phyloP scores from a whole-genome alignment of 2,888 invertebrate genomes.

The Vandiemenella viatica region DNA sequence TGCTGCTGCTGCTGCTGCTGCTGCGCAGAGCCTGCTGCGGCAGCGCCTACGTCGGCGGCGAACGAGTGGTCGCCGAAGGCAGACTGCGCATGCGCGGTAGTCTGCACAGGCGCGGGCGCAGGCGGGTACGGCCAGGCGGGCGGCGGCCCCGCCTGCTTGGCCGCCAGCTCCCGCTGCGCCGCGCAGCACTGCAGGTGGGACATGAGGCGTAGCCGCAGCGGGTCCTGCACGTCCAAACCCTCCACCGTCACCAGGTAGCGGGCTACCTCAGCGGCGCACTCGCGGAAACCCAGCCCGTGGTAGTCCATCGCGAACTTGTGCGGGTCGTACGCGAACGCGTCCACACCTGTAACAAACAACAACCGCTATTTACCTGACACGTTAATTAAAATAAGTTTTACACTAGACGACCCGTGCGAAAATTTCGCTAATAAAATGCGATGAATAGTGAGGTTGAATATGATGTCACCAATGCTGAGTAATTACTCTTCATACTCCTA shows the following conservation, averaged over 20 bases:
- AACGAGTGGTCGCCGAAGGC: constrained; percentile 3
- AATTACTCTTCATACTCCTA: too few relatives aligned
- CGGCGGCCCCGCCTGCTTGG: constrained; percentile 39
- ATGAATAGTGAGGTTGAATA: too few relatives aligned
- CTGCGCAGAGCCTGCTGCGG: too few relatives aligned
- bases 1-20: too few relatives aligned
- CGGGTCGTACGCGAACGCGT: constrained; percentile 71
- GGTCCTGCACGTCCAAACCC: constrained; percentile 91
- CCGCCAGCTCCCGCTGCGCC: constrained; percentile 71
- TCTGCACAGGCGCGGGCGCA: too few relatives aligned
- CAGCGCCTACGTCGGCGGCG: too few relatives aligned
- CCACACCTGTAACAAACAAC: constrained; percentile 46
- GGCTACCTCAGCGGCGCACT: constrained; percentile 90
- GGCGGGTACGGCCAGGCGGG: constrained; percentile 26
- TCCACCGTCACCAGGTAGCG: constrained; percentile 89
- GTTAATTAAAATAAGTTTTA: too few relatives aligned
- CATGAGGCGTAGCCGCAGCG: constrained; percentile 73
- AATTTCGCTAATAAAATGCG: too few relatives aligned
- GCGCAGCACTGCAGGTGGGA: constrained; percentile 91
- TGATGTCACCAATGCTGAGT: too few relatives aligned
- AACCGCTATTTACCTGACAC: not conserved
- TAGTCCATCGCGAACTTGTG: constrained; percentile 92
- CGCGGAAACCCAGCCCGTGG: constrained; percentile 89
- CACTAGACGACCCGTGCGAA: too few relatives aligned
- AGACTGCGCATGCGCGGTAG: too few relatives aligned